Conservation (phyloP, 2,888 invertebrate species). For the Polymixis lichenea region DNA sequence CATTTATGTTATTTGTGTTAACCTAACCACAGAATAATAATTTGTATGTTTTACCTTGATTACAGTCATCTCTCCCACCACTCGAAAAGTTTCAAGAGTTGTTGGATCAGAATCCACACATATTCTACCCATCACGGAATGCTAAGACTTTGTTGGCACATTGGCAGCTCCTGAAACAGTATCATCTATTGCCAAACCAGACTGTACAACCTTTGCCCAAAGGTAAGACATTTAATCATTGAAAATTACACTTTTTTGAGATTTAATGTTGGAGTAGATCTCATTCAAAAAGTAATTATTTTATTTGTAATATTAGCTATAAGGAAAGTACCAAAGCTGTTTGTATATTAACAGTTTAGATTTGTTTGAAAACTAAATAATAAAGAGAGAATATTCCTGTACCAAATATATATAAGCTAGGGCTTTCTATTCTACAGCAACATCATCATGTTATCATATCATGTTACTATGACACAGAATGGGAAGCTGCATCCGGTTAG, state of each 20-base stretch:
- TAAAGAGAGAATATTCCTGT: neutral
- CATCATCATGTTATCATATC: neutral
- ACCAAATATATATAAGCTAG: neutral
- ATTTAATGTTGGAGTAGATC: neutral
- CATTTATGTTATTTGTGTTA: neutral
- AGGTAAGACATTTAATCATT: slow-evolving; percentile 72
- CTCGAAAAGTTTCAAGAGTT: slow-evolving; percentile 96
- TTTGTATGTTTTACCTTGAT: slow-evolving; percentile 36
- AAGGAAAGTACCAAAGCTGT: neutral
- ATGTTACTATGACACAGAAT: neutral
- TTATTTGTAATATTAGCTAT: neutral
- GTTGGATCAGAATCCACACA: slow-evolving; percentile 94
- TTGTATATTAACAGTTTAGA: neutral
- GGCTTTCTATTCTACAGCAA: neutral
- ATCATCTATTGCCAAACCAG: slow-evolving; percentile 97
- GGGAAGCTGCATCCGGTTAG: neutral
- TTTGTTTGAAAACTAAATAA: neutral
- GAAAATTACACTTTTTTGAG: neutral
- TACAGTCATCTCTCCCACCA: slow-evolving; percentile 93
- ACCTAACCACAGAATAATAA: neutral
- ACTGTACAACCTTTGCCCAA: slow-evolving; percentile 92
- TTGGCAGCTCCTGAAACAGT: slow-evolving; percentile 98
- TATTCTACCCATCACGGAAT: slow-evolving; percentile 97
- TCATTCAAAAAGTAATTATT: neutral
- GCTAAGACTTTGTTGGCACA: slow-evolving; percentile 96